Conservation (phyloP, 1,140 invertebrate species). For the Myzus persicae region DNA sequence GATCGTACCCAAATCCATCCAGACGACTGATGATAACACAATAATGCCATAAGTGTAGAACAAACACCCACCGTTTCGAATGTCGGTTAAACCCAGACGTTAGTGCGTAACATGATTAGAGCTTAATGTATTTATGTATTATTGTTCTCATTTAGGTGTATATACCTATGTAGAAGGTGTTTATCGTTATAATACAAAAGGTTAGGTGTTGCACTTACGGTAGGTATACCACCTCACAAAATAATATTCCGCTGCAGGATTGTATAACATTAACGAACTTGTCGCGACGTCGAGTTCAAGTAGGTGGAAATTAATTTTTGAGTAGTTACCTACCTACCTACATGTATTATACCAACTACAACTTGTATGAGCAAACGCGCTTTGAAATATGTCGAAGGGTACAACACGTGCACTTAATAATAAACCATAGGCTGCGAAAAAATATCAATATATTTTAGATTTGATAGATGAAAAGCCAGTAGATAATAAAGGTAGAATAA, state of each 20-base stretch:
- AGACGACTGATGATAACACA: neutral
- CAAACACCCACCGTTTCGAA: neutral
- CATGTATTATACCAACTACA: neutral
- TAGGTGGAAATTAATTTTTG: conserved; percentile 11
- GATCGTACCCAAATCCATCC: neutral
- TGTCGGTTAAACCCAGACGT: neutral
- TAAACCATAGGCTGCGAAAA: neutral
- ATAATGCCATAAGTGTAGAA: neutral
- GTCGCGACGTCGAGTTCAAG: neutral
- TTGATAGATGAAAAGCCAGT: neutral
- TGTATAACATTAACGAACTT: neutral
- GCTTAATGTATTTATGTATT: neutral
- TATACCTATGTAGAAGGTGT: neutral
- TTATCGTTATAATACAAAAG: neutral
- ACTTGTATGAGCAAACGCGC: neutral
- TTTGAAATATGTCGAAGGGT: neutral
- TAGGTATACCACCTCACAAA: neutral
- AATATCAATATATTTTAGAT: neutral
- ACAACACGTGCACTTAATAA: neutral
- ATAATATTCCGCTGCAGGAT: neutral
- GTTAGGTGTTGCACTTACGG: neutral
- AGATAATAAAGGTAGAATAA: neutral
- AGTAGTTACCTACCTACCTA: neutral
- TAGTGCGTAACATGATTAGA: neutral
- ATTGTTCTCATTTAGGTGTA: neutral